Evolutionary conservation across 64 coral and sea anemone species (phyloP).

Genomic region (Catalaphyllia jardinei): DNA sequence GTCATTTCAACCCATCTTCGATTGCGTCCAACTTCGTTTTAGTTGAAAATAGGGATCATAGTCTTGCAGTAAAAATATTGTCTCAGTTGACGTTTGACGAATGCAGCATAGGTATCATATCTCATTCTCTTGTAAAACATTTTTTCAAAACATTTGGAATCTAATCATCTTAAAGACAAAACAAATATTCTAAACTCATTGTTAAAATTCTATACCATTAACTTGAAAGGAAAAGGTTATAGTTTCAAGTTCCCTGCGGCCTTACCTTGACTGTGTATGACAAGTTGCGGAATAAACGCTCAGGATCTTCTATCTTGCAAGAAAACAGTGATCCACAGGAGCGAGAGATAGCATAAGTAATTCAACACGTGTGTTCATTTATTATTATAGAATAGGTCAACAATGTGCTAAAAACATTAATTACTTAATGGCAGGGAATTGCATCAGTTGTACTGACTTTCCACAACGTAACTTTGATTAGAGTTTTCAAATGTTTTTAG

Average conservation of each 20-base stretch:
- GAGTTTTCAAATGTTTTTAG: not conserved
- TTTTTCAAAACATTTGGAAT: not conserved
- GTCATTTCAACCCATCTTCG: too few relatives aligned
- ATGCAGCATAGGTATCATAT: too few relatives aligned
- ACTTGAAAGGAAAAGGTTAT: not conserved
- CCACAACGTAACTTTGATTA: not conserved
- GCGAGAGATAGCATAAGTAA: not conserved
- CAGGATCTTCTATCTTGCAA: not conserved
- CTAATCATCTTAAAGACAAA: not conserved
- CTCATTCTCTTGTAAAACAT: not conserved
- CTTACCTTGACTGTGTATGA: constrained; percentile 1
- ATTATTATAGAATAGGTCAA: constrained; percentile 45
- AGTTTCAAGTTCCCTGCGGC: not conserved
- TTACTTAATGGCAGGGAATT: constrained; percentile 26
- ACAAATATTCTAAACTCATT: not conserved
- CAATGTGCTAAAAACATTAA: constrained; percentile 26
- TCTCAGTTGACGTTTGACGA: too few relatives aligned
- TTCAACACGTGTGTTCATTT: constrained; percentile 11
- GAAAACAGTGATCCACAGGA: not conserved
- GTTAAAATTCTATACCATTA: too few relatives aligned
- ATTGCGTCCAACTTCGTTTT: too few relatives aligned
- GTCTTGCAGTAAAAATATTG: too few relatives aligned
- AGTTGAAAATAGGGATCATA: too few relatives aligned
- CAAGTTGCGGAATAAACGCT: not conserved
- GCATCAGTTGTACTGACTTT: not conserved